Conservation (phyloP, 2,113 vertebrate species). For the Cryptotis parvus region DNA sequence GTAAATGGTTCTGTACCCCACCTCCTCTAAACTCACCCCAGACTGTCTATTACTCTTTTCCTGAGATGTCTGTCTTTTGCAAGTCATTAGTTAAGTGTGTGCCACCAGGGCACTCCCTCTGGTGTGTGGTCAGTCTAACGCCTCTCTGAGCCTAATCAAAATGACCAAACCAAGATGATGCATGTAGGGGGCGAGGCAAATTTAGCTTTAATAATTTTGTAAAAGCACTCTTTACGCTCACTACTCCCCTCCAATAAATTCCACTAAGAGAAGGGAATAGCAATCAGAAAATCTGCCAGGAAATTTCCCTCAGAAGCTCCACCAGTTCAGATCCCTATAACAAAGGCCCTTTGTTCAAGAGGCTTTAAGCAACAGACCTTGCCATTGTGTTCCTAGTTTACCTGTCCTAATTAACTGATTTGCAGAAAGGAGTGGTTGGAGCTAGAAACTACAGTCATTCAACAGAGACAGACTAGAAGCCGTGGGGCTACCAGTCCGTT, state of each 20-base stretch:
- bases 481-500: background rate
- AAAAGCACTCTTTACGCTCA: too few species aligned
- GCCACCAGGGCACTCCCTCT: background rate
- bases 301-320: slow-evolving; percentile 8
- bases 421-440: slow-evolving; percentile 41
- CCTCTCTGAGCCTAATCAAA: background rate
- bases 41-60: too few species aligned
- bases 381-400: slow-evolving; percentile 28
- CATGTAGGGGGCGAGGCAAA: background rate
- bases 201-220: background rate
- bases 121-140: background rate
- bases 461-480: background rate
- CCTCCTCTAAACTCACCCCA: background rate
- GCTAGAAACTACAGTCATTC: background rate
- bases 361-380: slow-evolving; percentile 1
- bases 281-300: slow-evolving; percentile 34
- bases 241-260: background rate
- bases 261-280: background rate
- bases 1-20: background rate
- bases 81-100: slow-evolving; percentile 13
- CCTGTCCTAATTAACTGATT: slow-evolving; percentile 69
- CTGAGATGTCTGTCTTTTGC: background rate
- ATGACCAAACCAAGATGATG: background rate
- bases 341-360: slow-evolving; percentile 62
- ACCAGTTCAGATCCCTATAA: slow-evolving; percentile 35